Conservation (phyloP, 2,797 vertebrate species). For the Somateria mollissima region DNA sequence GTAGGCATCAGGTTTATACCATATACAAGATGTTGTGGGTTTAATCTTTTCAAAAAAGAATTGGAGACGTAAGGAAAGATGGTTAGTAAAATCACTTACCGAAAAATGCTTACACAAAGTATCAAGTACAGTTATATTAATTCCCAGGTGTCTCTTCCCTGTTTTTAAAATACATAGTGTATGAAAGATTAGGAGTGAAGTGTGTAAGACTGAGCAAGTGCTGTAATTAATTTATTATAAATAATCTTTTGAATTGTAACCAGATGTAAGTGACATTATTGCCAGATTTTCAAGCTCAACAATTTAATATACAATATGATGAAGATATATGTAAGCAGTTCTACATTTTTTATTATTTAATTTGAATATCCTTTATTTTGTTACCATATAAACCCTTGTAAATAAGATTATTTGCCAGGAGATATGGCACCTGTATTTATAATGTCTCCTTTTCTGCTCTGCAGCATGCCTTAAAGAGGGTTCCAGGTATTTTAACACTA, state of each 20-base stretch:
- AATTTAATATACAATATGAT: not conserved
- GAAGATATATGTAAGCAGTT: not conserved
- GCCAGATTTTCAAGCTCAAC: not conserved
- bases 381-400: not conserved
- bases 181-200: not conserved
- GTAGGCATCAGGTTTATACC: not conserved
- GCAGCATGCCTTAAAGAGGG: not conserved
- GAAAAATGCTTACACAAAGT: not conserved
- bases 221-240: not conserved
- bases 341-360: not conserved
- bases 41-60: not conserved
- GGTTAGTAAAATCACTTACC: not conserved
- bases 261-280: not conserved
- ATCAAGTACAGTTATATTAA: not conserved
- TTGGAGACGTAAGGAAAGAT: not conserved
- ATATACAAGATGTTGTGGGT: not conserved
- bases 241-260: not conserved
- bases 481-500: not conserved
- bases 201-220: not conserved
- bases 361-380: not conserved
- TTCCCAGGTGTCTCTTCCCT: not conserved
- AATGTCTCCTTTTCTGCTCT: not conserved
- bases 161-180: not conserved
- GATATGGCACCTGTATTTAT: not conserved
- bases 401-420: not conserved